Base-by-base conservation (phyloP, 2,797 vertebrate genomes). In the Eulemur albifrons region DNA sequence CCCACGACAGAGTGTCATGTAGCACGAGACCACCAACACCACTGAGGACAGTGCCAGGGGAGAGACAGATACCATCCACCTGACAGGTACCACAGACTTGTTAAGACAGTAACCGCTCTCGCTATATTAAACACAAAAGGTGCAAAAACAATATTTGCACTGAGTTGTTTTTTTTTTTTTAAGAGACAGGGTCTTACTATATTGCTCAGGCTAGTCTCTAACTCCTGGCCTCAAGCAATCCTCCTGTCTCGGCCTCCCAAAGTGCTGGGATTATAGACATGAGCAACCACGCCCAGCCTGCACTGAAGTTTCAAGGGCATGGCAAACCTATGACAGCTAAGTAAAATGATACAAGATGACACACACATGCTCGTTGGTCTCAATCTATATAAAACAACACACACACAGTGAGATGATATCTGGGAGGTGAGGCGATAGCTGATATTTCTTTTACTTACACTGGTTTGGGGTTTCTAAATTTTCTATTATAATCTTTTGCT, bases 61-160 rank as follows among this genome's bases (percentile, higher is more conserved):
- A 11, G 9, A 5, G 43, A 25, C 14, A 83, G 40, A 40, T 0
- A 3, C 27, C 50, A 52, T 4, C 67, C 38, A 83, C 57, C 21
- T 40, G 40, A 73, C 54, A 57, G 2, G 20, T 1, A 10, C 17
- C 43, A 15, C 25, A 35, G 4, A n/a, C 20, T 4, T 7, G 23
- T 21, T 23, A 43, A 1, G 27, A 50, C 5, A 13, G 38, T 43
- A 59, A 43, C 35, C 5, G 1, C 21, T 30, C 6, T 0, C 2
- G 9, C 30, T 11, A 15, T 14, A 25, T 7, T 15, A 14, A 77
- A 80, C 79, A 88, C 17, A 18, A 32, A 21, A 70, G 4, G 12
- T 40, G 25, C 77, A n/a, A 65, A 85, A 79, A 40, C 5, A 0
- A 72, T 1, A 11, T 38, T 63, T 59, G 48, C 18, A 25, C 38